These are phyloP conservation scores for Condylostylus longicornis DNA, from an alignment of 1,140 invertebrate genomes.

Conservation along the genomic window DNA sequence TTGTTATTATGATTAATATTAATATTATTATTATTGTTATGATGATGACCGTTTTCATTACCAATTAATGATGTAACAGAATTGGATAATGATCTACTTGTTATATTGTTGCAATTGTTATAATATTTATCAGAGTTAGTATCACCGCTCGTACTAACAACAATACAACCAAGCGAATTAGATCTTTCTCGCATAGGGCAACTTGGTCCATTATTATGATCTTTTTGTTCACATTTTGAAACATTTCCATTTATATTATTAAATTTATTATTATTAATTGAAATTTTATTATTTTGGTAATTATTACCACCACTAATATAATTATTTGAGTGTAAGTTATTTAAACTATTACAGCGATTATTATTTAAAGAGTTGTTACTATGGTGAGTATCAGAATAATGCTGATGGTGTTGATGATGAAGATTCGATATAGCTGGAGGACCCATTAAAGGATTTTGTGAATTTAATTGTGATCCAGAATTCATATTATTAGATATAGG, in stretches of 20 bases:
- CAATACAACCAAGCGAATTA: background rate
- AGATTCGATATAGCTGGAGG: background rate
- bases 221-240: conserved; percentile 1
- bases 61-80: conserved; percentile 1
- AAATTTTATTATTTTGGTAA: background rate
- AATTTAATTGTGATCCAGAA: background rate
- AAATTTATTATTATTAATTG: background rate
- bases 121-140: background rate
- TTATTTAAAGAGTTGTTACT: background rate
- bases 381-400: conserved; percentile 3
- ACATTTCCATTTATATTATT: background rate
- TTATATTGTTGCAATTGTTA: conserved; percentile 1
- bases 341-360: conserved; percentile 2
- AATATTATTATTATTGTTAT: background rate
- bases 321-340: background rate
- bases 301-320: background rate
- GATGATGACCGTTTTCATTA: conserved; percentile 6
- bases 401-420: conserved; percentile 21
- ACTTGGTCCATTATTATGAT: background rate
- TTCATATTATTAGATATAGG: background rate
- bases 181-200: background rate
- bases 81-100: background rate
- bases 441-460: background rate
- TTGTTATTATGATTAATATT: background rate
- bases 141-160: background rate